Evolutionary conservation across 2,797 vertebrate genomes (phyloP).

Genomic region (Onychomys arenicola): DNA sequence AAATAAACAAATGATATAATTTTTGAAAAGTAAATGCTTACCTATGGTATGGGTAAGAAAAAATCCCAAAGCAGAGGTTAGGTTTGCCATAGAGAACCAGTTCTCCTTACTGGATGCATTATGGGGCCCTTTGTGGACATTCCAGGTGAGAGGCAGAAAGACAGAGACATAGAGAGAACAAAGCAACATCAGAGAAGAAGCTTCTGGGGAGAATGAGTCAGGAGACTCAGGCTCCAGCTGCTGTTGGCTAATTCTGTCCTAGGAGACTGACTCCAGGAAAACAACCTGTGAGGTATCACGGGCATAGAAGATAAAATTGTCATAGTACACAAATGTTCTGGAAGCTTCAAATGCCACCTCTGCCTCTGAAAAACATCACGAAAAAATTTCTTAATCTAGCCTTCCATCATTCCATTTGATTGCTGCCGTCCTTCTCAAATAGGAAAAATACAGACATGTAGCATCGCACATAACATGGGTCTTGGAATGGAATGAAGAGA

Average conservation of each 20-base stretch:
- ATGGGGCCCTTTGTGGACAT: background rate
- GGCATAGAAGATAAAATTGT: constrained; percentile 58
- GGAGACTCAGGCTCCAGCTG: background rate
- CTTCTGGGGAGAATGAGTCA: background rate
- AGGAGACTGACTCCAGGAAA: background rate
- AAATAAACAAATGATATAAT: background rate
- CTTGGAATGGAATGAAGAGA: background rate
- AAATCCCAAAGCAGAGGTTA: background rate
- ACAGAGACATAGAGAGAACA: background rate
- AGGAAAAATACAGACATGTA: background rate
- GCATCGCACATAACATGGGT: background rate
- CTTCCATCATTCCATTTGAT: background rate
- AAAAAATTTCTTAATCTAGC: background rate
- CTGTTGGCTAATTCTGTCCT: background rate
- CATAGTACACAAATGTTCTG: background rate
- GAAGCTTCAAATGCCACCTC: constrained; percentile 23
- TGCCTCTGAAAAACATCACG: background rate
- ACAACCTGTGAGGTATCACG: background rate
- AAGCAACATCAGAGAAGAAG: background rate
- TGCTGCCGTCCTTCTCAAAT: background rate
- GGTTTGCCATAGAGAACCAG: background rate
- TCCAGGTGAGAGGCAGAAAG: background rate
- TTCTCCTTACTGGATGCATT: background rate
- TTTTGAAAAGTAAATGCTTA: background rate
- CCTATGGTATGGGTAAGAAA: background rate